phyloP scores from a whole-genome alignment of 2,888 invertebrate genomes.

The Platycnemis pennipes region DNA sequence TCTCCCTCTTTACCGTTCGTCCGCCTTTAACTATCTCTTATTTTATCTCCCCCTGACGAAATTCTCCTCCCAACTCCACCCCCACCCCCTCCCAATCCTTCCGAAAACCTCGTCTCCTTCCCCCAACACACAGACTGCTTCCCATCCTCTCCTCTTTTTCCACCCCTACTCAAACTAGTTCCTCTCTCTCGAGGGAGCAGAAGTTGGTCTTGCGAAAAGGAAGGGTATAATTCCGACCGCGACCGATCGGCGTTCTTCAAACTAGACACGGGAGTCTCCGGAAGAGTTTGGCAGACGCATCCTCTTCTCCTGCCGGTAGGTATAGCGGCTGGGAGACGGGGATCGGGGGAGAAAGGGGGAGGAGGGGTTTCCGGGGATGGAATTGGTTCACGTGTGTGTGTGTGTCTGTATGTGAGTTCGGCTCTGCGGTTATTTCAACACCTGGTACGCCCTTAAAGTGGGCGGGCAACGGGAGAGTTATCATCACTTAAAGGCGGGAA shows the following conservation, averaged over 20 bases:
- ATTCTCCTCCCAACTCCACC: background rate
- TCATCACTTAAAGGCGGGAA: constrained; percentile 18
- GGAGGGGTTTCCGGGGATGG: background rate
- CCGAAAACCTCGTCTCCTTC: background rate
- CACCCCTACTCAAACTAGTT: background rate
- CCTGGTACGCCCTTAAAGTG: background rate
- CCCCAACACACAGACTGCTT: background rate
- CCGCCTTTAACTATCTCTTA: background rate
- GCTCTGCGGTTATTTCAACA: constrained; percentile 8
- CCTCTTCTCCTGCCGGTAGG: background rate
- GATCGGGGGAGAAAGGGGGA: background rate
- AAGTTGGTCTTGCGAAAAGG: constrained; percentile 54
- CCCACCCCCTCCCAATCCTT: background rate
- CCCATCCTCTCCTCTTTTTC: background rate
- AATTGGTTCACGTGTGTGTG: constrained; percentile 6
- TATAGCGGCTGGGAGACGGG: background rate
- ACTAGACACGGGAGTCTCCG: background rate
- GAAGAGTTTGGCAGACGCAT: constrained; percentile 39
- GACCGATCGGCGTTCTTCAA: constrained; percentile 23
- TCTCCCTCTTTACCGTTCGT: background rate
- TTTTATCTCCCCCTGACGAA: background rate
- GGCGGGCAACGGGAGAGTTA: background rate
- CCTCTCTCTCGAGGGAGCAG: background rate
- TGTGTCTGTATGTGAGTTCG: background rate
- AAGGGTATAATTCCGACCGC: constrained; percentile 39